Base-by-base conservation (phyloP, 2,113 vertebrate species). In the human region DNA sequence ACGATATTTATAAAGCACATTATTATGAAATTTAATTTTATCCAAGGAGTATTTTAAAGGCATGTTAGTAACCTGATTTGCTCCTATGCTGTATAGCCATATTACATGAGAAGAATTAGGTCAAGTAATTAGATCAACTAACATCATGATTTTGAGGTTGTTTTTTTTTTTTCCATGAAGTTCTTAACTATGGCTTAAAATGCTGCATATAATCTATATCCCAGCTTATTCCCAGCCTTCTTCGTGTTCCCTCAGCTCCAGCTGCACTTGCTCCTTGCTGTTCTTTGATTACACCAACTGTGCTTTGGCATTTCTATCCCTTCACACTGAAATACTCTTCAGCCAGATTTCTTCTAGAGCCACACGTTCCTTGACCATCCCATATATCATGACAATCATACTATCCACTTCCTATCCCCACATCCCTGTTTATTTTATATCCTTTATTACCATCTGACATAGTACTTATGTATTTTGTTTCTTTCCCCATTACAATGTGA, bases 1-100 rank as follows among this genome's bases (percentile, higher is more conserved):
- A 48, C 5, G 23, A 32, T 76, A 38, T 70, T 38, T 73, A 79
- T n/a, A 32, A 45, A 50, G 8, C 50, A 78, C 22, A 66, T 72
- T 75, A 68, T 16, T 48, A 59, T 38, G 14, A 86, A 93, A n/a
- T 68, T 86, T 52, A 84, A 68, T 87, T 89, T 79, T 78, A 64
- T 43, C 27, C 18, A 9, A 12, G 8, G 57, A 59, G 7, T 32
- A 87, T 90, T 84, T 76, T 70, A 80, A 86, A 68, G 45, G 2
- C 5, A 25, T 38, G 3, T 50, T 73, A 66, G 45, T 61, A 57
- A 40, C 11, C 32, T 64, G 6, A 72, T 94, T 89, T 78, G 7
- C 5, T 82, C 35, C 35, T 82, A 23, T 83, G 10, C 2, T 55
- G 1, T 66, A 0, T 35, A 66, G 35, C 78, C 38, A 23, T 12